Evolutionary conservation across 2,797 vertebrate genomes (phyloP), one percentile per base, ranked within the genome.

Genomic region (Danio aesculapii): DNA sequence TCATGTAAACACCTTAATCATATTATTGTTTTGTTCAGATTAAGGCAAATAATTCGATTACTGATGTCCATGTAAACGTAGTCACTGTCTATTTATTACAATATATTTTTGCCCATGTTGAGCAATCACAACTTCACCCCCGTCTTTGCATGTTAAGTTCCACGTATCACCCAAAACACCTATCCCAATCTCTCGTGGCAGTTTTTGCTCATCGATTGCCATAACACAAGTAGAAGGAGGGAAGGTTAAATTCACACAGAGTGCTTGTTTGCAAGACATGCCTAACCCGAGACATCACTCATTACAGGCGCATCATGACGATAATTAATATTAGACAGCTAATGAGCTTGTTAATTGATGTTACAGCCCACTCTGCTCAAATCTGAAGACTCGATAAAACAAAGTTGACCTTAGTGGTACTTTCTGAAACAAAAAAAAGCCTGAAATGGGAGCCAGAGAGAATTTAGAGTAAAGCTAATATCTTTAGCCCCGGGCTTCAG

Each of bases 341-440:
- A 81, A 86, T 83, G 72, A 83, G 44, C 53, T 75, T 66, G 72
- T 75, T 68, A 74, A 84, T 75, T 57, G 21, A 78, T 64, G 57
- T 43, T 72, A 68, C 72, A 73, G 61, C 57, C 53, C 75, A 57
- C 58, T 50, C 58, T 57, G 68, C 30, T 76, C 11, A 6, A 30
- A 68, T 62, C 79, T 19, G 4, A 77, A 82, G 77, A 70, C 62
- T 77, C 66, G 64, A 70, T 77, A 69, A 80, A 61, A 41, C 14
- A 70, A 81, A 83, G 70, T 69, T 78, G 59, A 80, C 69, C 69
- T 73, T 57, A 73, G 10, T 13, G 39, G 39, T 39, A 44, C 49
- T 64, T 73, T 17, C 53, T 21, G 11, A 13, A 41, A 19, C n/a
- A 5, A 39, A 11, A 19, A 75, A 79, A 59, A 52, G 1, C 5